A percentile compares a stretch with the other conserved stretches of the same genome.
phyloP scores from a whole-genome alignment of 2,113 vertebrate species.

The Corythaixoides concolor region DNA sequence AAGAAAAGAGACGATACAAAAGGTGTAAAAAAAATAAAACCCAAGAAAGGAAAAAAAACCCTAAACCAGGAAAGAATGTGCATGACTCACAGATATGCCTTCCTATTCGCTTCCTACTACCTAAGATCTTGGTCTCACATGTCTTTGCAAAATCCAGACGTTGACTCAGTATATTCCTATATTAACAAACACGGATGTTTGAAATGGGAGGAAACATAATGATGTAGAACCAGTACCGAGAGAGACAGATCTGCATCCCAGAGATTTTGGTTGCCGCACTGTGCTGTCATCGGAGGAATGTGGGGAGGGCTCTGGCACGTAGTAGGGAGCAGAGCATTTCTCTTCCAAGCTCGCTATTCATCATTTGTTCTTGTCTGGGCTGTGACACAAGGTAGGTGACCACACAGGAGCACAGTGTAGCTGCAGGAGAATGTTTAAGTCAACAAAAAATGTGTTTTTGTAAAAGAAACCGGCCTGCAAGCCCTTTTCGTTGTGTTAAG shows the following conservation, averaged over 20 bases:
- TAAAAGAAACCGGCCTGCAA: constrained; percentile 9
- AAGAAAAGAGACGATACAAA: neutral
- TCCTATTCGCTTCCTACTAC: neutral
- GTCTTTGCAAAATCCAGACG: neutral
- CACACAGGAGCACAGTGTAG: constrained; percentile 43
- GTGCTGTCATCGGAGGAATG: neutral
- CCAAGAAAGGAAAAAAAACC: neutral
- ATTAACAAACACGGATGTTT: neutral
- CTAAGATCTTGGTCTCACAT: neutral
- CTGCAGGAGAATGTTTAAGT: constrained; percentile 44
- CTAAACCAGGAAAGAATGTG: neutral
- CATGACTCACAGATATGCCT: neutral
- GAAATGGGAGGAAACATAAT: neutral
- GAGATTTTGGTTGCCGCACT: neutral
- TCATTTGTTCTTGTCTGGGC: constrained; percentile 27
- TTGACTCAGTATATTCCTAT: neutral
- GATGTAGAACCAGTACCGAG: neutral
- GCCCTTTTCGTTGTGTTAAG: neutral
- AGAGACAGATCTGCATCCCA: neutral
- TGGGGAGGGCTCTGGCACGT: neutral
- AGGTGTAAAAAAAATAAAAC: neutral
- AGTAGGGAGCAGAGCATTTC: neutral
- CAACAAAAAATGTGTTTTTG: constrained; percentile 35
- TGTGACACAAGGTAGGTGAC: constrained; percentile 39
- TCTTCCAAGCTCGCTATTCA: neutral